phyloP scores from a whole-genome alignment of 2,113 vertebrate species.

The Anarhynchus alexandrinus region DNA sequence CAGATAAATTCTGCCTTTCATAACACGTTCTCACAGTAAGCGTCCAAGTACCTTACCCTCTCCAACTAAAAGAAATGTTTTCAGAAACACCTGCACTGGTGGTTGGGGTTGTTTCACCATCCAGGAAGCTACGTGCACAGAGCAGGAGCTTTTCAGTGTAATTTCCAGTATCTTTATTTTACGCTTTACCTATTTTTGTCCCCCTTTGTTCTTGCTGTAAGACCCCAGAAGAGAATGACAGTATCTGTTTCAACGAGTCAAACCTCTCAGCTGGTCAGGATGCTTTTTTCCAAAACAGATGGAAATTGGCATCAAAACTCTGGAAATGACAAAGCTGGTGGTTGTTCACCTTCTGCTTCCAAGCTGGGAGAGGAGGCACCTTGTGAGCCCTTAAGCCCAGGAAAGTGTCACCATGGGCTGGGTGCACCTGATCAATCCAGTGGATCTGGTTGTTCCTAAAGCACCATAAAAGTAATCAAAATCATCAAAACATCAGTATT shows the following conservation, averaged over 20 bases:
- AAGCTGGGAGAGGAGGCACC: background rate
- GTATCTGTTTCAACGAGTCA: background rate
- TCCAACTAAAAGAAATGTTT: background rate
- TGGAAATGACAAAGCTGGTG: background rate
- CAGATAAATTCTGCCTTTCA: background rate
- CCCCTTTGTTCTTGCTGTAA: background rate
- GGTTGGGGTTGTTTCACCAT: background rate
- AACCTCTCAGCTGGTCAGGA: background rate
- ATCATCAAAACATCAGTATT: background rate
- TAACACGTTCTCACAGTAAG: background rate
- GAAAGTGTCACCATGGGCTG: background rate
- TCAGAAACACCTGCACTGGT: background rate
- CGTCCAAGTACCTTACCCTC: background rate
- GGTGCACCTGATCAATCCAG: background rate
- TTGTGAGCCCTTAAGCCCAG: background rate
- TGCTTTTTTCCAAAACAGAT: background rate
- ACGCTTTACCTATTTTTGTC: background rate
- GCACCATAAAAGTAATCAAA: background rate
- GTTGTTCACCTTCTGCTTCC: background rate
- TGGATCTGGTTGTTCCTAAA: background rate
- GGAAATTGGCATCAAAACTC: background rate
- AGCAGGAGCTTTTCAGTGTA: background rate
- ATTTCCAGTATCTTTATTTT: background rate
- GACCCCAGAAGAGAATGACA: background rate
- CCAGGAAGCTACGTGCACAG: background rate